Conservation (phyloP, 2,797 vertebrate species). For the Myotis findleyi region DNA sequence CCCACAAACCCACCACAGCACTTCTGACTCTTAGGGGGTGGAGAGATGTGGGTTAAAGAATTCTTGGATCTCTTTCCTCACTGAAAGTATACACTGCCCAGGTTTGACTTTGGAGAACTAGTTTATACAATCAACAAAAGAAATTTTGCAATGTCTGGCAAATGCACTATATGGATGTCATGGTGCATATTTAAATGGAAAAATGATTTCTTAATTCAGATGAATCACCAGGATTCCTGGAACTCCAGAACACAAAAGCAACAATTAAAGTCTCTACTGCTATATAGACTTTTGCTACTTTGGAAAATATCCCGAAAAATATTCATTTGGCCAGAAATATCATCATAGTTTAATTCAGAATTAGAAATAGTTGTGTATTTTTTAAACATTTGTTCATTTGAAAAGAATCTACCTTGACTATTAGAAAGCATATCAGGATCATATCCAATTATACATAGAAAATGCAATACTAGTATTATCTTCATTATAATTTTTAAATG, state of each 20-base stretch:
- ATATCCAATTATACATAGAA: not conserved
- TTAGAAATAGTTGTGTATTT: not conserved
- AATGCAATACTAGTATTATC: not conserved
- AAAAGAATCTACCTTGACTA: constrained; percentile 48
- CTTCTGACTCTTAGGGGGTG: not conserved
- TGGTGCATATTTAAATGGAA: constrained; percentile 48
- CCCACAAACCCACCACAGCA: not conserved
- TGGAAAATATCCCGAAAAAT: constrained; percentile 67
- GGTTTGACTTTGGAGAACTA: constrained; percentile 27
- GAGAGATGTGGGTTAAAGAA: not conserved
- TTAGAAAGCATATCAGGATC: constrained; percentile 3
- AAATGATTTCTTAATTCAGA: constrained; percentile 54
- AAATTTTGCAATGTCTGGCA: constrained; percentile 23
- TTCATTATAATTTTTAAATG: not conserved
- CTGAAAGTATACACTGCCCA: not conserved
- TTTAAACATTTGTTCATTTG: not conserved
- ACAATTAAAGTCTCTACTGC: constrained; percentile 17
- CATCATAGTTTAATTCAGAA: constrained; percentile 41
- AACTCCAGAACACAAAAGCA: constrained; percentile 54
- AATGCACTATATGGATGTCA: not conserved
- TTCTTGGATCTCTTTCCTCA: not conserved
- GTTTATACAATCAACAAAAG: constrained; percentile 35
- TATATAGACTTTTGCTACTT: constrained; percentile 10
- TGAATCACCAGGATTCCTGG: constrained; percentile 67
- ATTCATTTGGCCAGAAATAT: constrained; percentile 51